These are phyloP conservation scores for Parnassius orleans DNA, from an alignment of 2,888 invertebrate genomes.

Conservation along the genomic window DNA sequence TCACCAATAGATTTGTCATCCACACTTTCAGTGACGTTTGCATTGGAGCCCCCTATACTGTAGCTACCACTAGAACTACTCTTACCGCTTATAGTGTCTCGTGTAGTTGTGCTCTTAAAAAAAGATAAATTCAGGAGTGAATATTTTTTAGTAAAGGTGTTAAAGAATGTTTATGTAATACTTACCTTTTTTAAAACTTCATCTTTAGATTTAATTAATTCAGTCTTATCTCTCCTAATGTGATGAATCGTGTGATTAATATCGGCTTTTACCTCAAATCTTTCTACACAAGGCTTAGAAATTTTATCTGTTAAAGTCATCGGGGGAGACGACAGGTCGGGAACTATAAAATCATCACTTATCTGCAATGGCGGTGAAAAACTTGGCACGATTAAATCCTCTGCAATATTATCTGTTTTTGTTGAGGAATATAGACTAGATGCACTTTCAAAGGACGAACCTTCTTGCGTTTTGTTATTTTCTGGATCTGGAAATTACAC, in stretches of 20 bases:
- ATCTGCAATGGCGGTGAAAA: slow-evolving; percentile 81
- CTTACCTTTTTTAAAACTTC: slow-evolving; percentile 53
- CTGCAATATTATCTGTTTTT: slow-evolving; percentile 84
- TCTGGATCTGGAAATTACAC: slow-evolving; percentile 63
- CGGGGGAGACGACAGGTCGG: slow-evolving; percentile 70
- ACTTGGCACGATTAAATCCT: slow-evolving; percentile 83
- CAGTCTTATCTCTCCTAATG: slow-evolving; percentile 75
- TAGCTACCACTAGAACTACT: slow-evolving; percentile 78
- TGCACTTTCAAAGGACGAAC: slow-evolving; percentile 93
- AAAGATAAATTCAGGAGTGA: slow-evolving; percentile 2
- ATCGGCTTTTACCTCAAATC: slow-evolving; percentile 68
- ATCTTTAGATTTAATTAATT: slow-evolving; percentile 61
- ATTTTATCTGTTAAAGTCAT: slow-evolving; percentile 67
- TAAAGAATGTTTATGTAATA: neutral
- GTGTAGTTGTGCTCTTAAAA: slow-evolving; percentile 43
- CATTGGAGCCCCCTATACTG: slow-evolving; percentile 73
- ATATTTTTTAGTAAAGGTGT: neutral
- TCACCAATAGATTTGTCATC: slow-evolving; percentile 53
- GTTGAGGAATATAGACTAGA: slow-evolving; percentile 90
- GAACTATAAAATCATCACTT: slow-evolving; percentile 71
- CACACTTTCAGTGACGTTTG: slow-evolving; percentile 62
- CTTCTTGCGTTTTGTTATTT: slow-evolving; percentile 84
- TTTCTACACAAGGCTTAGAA: slow-evolving; percentile 58
- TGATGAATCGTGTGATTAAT: slow-evolving; percentile 58
- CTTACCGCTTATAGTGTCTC: slow-evolving; percentile 68